These are phyloP conservation scores for Callospermophilus lateralis DNA, from an alignment of 2,113 vertebrate species.

Conservation along the genomic window DNA sequence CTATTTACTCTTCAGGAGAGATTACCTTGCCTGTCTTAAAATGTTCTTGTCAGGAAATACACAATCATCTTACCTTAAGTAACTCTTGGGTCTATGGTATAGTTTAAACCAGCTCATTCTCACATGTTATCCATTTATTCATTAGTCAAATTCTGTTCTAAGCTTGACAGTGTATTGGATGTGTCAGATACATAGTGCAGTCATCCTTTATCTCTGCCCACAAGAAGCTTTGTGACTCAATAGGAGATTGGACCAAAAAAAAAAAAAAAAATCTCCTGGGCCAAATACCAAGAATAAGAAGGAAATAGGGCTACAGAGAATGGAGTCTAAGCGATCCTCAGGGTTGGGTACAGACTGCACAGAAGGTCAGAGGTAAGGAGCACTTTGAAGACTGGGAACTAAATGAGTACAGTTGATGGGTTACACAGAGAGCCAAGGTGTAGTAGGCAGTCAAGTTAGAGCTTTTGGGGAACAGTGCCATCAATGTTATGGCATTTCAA, in stretches of 20 bases:
- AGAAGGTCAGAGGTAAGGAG: background rate
- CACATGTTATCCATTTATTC: background rate
- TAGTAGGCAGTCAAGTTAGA: background rate
- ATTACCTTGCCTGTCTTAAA: background rate
- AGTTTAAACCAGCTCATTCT: background rate
- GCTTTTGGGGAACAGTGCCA: background rate
- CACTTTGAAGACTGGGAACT: background rate
- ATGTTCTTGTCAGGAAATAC: background rate
- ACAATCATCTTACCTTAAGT: background rate
- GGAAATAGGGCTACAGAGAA: background rate
- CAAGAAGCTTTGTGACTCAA: background rate
- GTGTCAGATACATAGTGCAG: background rate
- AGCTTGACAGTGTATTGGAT: background rate
- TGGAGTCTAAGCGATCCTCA: background rate
- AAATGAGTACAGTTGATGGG: background rate
- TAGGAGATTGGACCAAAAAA: rapidly evolving
- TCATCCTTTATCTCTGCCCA: background rate
- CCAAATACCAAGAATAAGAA: background rate
- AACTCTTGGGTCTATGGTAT: background rate
- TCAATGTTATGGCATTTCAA: background rate
- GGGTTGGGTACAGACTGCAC: background rate
- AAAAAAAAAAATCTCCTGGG: background rate
- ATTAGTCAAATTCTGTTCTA: background rate
- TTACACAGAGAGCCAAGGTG: background rate
- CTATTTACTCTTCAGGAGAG: background rate